phyloP scores from a whole-genome alignment of 2,888 invertebrate species.

The Andrena camellia region DNA sequence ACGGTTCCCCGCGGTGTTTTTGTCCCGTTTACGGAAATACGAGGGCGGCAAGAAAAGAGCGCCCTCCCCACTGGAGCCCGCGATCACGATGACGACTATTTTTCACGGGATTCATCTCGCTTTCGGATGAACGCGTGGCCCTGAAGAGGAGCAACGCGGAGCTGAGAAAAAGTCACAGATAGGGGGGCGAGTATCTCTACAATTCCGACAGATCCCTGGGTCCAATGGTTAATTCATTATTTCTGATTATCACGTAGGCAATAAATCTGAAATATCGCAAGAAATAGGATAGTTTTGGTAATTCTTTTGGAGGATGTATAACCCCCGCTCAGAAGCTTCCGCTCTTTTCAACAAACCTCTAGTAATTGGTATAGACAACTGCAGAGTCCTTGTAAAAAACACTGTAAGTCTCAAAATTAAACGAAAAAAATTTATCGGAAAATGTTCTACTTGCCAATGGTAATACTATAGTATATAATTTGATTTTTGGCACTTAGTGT shows the following conservation, averaged over 20 bases:
- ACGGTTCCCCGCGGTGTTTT: constrained; percentile 53
- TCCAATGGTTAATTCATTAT: constrained; percentile 32
- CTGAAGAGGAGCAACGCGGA: too few relatives aligned
- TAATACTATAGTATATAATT: too few relatives aligned
- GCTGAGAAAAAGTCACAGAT: background rate
- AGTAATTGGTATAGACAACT: too few relatives aligned
- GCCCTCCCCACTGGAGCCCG: constrained; percentile 7
- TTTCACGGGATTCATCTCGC: constrained; percentile 27
- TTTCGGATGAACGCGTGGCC: constrained; percentile 1
- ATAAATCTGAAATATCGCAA: background rate
- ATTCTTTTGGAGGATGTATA: too few relatives aligned
- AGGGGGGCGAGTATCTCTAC: background rate
- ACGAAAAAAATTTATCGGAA: too few relatives aligned
- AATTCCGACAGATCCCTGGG: background rate
- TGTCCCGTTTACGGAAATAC: constrained; percentile 58
- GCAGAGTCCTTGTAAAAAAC: too few relatives aligned
- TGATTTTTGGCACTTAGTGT: too few relatives aligned
- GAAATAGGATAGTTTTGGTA: too few relatives aligned
- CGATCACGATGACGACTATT: constrained; percentile 39
- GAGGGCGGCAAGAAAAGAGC: constrained; percentile 10
- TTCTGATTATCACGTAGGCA: background rate
- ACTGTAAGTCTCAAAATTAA: too few relatives aligned
- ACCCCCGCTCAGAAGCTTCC: too few relatives aligned
- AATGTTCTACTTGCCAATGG: too few relatives aligned
- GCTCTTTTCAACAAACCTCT: too few relatives aligned